Base-by-base conservation (phyloP, 1,140 invertebrate genomes). In the Drosophila grimshawi region DNA sequence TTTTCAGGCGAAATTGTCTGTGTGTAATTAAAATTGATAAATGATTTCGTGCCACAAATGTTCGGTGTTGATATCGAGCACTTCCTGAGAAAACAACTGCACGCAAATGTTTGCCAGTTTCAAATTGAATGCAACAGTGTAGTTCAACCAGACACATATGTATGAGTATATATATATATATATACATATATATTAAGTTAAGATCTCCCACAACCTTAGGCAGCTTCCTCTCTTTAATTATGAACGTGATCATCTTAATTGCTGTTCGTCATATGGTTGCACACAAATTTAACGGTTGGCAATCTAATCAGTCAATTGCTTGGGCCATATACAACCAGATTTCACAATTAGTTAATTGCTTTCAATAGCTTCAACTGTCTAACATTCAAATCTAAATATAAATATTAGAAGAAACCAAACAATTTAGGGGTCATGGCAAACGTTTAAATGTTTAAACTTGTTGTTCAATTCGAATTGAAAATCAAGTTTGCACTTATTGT, bases 21-120 rank as follows among this genome's bases (percentile, higher is more conserved):
- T 30, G 37, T 64, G 66, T 64, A 64, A 75, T 70, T 70, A 70
- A 75, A 75, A 52, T 63, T 75, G 72, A 75, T 70, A 70, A 75
- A 75, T 70, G 72, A 63, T 64, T 75, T 75, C 72, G 67, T 70
- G 72, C 59, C 32, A 43, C 59, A 62, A 69, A 69, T 73, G 64
- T 56, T 43, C 37, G 49, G 52, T 7, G 55, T 7, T 51, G 48
- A 55, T 73, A 73, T 73, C 70, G 68, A 73, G 61, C 68, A 45
- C 72, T 75, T 75, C 72, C 72, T 75, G 67, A 37, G 66, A 68
- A 60, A 59, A 65, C 52, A 68, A 52, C 56, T 51, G 56, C 41
- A 19, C 53, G 33, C 53, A 56, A 56, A 19, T 29, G 35, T 29
- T 11, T 63, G 48, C 11, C 55, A 8, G n/a, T 37, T 8, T 19